Conservation (phyloP, 2,888 invertebrate genomes). For the Sussaba pulchella region DNA sequence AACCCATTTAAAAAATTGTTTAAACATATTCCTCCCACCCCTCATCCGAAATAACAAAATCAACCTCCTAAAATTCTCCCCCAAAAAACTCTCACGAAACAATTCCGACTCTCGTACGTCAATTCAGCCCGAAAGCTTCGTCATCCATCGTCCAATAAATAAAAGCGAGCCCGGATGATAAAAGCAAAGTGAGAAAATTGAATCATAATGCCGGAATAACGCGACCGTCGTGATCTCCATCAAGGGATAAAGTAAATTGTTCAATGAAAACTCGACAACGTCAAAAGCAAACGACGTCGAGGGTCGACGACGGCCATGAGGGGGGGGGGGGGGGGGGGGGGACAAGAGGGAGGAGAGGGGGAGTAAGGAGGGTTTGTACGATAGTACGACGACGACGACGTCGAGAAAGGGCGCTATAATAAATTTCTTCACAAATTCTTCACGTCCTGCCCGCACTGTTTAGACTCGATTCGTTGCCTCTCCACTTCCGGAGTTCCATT, state of each 20-base stretch:
- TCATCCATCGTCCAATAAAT: slow-evolving; percentile 21
- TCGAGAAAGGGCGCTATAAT: slow-evolving; percentile 35
- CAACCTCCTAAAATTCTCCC: no score
- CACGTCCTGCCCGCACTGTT: slow-evolving; percentile 29
- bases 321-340: background rate
- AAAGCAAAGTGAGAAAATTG: slow-evolving; percentile 43
- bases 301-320: background rate
- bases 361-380: slow-evolving; percentile 23
- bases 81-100: slow-evolving; percentile 9
- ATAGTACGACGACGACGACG: slow-evolving; percentile 18
- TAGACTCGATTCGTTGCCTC: slow-evolving; percentile 1
- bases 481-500: slow-evolving; percentile 44
- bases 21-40: no score
- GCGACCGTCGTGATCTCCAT: slow-evolving; percentile 30
- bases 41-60: no score
- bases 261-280: slow-evolving; percentile 3
- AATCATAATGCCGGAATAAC: slow-evolving; percentile 47
- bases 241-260: slow-evolving; percentile 39
- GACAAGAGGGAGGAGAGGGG: no score
- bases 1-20: no score
- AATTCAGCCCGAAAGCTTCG: slow-evolving; percentile 33
- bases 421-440: slow-evolving; percentile 49
- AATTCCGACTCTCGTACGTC: slow-evolving; percentile 52
- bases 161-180: no score
- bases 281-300: no score